phyloP scores from a whole-genome alignment of 2,888 invertebrate genomes.

The Xestoiulus laeticollis region DNA sequence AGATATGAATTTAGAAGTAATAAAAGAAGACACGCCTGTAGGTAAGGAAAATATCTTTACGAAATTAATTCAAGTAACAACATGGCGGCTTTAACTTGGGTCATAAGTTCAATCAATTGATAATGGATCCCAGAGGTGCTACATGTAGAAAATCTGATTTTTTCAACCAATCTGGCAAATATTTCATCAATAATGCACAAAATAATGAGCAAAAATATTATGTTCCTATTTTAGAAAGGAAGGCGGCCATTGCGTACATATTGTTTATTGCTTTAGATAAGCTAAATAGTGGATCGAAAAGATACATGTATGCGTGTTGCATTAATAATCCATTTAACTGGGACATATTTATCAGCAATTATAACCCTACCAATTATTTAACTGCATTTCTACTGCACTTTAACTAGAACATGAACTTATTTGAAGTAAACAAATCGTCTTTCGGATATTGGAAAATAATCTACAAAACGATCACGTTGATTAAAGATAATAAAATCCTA shows the following conservation, averaged over 20 bases:
- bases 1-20: conserved; percentile 79
- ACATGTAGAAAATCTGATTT: no score
- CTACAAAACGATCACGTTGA: background rate
- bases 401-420: background rate
- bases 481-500: no score
- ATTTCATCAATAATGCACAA: no score
- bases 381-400: background rate
- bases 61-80: no score
- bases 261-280: background rate
- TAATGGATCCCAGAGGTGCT: no score
- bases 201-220: no score
- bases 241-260: background rate
- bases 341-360: no score
- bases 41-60: conserved; percentile 67
- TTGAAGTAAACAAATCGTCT: background rate
- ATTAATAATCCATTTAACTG: no score
- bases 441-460: background rate
- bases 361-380: no score
- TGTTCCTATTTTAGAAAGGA: conserved; percentile 1
- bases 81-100: no score
- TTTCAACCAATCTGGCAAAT: no score
- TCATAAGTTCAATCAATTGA: no score
- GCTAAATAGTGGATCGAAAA: background rate
- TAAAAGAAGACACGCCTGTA: conserved; percentile 81
- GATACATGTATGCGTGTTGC: background rate